Percentiles rank a stretch among this genome's conserved stretches.
phyloP scores from a whole-genome alignment of 2,113 vertebrate species.

The Camelus dromedarius region DNA sequence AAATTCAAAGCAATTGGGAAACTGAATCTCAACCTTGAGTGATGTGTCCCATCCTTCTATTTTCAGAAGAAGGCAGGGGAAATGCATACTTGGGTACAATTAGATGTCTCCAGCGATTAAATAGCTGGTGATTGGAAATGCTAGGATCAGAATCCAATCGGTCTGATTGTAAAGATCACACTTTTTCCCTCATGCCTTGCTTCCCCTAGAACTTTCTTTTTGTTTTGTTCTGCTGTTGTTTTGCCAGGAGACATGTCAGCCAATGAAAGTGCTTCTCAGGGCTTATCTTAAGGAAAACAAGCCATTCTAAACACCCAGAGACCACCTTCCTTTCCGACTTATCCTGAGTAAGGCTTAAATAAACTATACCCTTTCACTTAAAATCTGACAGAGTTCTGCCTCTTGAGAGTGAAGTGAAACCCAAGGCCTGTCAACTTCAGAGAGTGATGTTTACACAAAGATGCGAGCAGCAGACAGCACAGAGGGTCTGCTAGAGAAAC shows the following conservation, averaged over 20 bases:
- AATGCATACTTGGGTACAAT: not conserved
- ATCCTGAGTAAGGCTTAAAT: not conserved
- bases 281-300: slow-evolving; percentile 51
- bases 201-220: not conserved
- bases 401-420: slow-evolving; percentile 43
- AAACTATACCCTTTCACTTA: slow-evolving; percentile 36
- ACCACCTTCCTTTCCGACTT: slow-evolving; percentile 19
- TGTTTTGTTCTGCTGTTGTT: not conserved
- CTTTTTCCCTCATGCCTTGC: not conserved
- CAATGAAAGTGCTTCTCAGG: not conserved
- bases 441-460: slow-evolving; percentile 32
- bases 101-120: not conserved
- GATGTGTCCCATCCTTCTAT: not conserved
- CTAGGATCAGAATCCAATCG: not conserved
- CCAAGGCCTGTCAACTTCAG: slow-evolving; percentile 26
- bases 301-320: not conserved
- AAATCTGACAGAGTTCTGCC: slow-evolving; percentile 17
- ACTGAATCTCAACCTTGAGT: not conserved
- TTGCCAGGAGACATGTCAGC: slow-evolving; percentile 3
- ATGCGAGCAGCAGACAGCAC: not conserved
- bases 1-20: not conserved
- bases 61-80: not conserved
- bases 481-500: not conserved
- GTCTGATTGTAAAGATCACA: not conserved
- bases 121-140: not conserved